Conservation (phyloP, 1,140 invertebrate genomes). For the Drosophila novamexicana region DNA sequence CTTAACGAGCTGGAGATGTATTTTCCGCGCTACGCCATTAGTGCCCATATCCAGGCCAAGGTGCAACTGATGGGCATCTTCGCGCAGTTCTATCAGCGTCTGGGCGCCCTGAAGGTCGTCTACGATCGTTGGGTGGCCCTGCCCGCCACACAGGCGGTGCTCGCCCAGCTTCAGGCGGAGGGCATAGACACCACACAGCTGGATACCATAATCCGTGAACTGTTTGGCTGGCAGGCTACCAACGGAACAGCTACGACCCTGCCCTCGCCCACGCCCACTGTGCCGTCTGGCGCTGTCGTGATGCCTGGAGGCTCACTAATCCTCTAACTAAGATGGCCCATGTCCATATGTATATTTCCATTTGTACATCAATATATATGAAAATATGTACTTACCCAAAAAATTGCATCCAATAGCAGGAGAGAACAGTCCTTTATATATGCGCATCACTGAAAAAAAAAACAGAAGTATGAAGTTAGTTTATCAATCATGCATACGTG, state of each 20-base stretch:
- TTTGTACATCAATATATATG: conserved; percentile 9
- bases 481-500: too few species aligned
- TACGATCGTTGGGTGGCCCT: conserved; percentile 70
- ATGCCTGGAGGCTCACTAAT: conserved; percentile 33
- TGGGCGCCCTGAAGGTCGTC: conserved; percentile 52
- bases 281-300: conserved; percentile 47
- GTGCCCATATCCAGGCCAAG: conserved; percentile 64
- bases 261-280: conserved; percentile 32
- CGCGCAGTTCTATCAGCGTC: conserved; percentile 63
- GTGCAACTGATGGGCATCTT: conserved; percentile 61
- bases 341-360: neutral
- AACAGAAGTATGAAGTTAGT: too few species aligned
- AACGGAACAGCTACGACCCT: conserved; percentile 42
- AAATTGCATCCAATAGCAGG: too few species aligned
- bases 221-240: conserved; percentile 60
- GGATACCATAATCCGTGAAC: conserved; percentile 64
- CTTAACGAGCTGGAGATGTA: conserved; percentile 71
- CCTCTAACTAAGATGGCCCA: conserved; percentile 5
- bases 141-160: conserved; percentile 47
- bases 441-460: neutral
- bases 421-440: neutral
- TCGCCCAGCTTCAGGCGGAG: conserved; percentile 53
- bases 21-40: conserved; percentile 57
- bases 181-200: conserved; percentile 63
- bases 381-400: neutral